Conservation (phyloP, 2,888 invertebrate species). For the Orchestes rusci region DNA sequence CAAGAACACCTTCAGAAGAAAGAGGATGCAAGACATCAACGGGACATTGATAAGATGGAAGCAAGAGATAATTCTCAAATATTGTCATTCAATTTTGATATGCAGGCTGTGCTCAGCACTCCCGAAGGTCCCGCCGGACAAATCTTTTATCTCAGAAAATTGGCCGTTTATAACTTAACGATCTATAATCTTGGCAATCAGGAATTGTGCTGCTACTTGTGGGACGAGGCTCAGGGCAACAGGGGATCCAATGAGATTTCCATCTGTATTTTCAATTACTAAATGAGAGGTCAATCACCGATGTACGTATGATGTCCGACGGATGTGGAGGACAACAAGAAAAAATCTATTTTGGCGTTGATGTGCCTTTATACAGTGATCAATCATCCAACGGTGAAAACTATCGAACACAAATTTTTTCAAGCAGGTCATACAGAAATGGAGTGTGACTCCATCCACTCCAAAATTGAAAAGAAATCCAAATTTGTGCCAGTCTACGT, state of each 20-base stretch:
- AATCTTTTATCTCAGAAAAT: slow-evolving; percentile 28
- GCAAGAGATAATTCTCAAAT: slow-evolving; percentile 21
- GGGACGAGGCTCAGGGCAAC: slow-evolving; percentile 34
- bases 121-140: slow-evolving; percentile 27
- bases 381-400: slow-evolving; percentile 18
- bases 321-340: slow-evolving; percentile 22
- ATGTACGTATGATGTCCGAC: slow-evolving; percentile 25
- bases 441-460: too few species aligned
- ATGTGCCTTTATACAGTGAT: slow-evolving; percentile 17
- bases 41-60: slow-evolving; percentile 30
- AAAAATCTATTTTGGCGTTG: slow-evolving; percentile 19
- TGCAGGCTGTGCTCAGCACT: slow-evolving; percentile 31
- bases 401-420: slow-evolving; percentile 21
- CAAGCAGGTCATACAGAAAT: too few species aligned
- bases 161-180: slow-evolving; percentile 34
- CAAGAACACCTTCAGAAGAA: slow-evolving; percentile 23
- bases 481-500: too few species aligned
- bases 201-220: slow-evolving; percentile 31
- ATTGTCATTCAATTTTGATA: slow-evolving; percentile 33
- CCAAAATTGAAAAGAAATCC: too few species aligned
- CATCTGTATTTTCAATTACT: slow-evolving; percentile 27
- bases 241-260: slow-evolving; percentile 32
- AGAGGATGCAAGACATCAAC: slow-evolving; percentile 25
- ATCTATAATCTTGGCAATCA: slow-evolving; percentile 34
- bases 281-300: slow-evolving; percentile 14